These are phyloP conservation scores for Drosophila ogumai DNA, from an alignment of 1,140 invertebrate species.

Conservation along the genomic window DNA sequence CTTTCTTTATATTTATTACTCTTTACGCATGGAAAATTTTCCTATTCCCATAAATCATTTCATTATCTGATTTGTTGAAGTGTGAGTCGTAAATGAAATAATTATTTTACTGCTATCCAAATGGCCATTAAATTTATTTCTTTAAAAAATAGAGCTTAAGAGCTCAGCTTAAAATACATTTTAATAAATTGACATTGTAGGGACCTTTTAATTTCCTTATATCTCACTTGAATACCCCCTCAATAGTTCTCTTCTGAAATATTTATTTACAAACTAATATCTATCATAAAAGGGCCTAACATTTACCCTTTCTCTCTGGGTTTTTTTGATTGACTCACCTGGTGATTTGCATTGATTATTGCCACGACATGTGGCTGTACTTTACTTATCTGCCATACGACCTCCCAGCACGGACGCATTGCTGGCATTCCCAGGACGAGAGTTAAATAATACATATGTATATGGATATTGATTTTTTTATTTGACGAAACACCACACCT, in stretches of 20 bases:
- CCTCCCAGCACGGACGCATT: constrained; percentile 22
- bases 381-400: constrained; percentile 6
- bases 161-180: neutral
- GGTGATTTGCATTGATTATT: constrained; percentile 50
- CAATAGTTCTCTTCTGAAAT: neutral
- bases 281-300: neutral
- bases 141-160: neutral
- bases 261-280: neutral
- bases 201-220: neutral
- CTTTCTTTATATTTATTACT: neutral
- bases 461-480: constrained; percentile 63
- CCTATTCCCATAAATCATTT: neutral
- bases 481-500: constrained; percentile 28
- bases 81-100: constrained; percentile 14
- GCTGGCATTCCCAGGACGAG: constrained; percentile 53
- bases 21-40: neutral
- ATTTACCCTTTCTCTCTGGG: neutral
- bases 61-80: constrained; percentile 18
- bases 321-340: constrained; percentile 34
- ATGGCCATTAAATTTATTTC: too few relatives aligned
- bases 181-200: too few relatives aligned
- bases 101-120: constrained; percentile 10
- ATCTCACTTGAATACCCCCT: neutral
- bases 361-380: constrained; percentile 23
- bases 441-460: constrained; percentile 48